These are phyloP conservation scores for Ecliptopera silaceata DNA, from an alignment of 2,888 invertebrate genomes.

Conservation along the genomic window DNA sequence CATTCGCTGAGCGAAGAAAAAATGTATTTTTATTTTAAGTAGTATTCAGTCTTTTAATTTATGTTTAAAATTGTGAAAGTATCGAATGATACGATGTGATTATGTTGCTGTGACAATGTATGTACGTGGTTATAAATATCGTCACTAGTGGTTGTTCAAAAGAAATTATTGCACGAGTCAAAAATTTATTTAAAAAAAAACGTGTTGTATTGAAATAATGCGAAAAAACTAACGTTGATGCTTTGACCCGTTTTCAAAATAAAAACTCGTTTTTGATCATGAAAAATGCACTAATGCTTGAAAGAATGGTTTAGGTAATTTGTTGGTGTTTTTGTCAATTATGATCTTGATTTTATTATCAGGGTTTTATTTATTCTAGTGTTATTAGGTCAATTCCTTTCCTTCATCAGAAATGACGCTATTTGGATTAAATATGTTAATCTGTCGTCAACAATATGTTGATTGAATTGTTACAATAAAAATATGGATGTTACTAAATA, in stretches of 20 bases:
- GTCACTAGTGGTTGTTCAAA: constrained; percentile 35
- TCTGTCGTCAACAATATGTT: constrained; percentile 60
- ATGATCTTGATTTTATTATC: constrained; percentile 33
- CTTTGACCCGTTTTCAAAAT: neutral
- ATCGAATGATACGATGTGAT: constrained; percentile 75
- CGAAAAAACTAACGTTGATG: neutral
- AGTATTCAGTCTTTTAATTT: constrained; percentile 50
- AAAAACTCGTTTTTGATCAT: neutral
- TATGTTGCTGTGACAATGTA: constrained; percentile 75
- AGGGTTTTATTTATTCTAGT: constrained; percentile 44
- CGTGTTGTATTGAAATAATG: neutral
- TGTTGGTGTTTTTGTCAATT: constrained; percentile 32
- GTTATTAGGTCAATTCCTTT: constrained; percentile 49
- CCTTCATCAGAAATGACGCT: constrained; percentile 39
- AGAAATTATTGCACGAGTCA: neutral
- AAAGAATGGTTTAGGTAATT: constrained; percentile 8
- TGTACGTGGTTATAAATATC: constrained; percentile 24
- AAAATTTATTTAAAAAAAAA: too few relatives aligned
- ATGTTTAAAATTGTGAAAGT: constrained; percentile 41
- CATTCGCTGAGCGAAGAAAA: constrained; percentile 72
- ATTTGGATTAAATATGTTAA: constrained; percentile 47
- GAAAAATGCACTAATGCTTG: constrained; percentile 23
- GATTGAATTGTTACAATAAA: constrained; percentile 69
- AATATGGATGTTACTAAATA: constrained; percentile 77
- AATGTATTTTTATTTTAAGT: constrained; percentile 52